These are phyloP conservation scores for Nephrotoma flavescens DNA, from an alignment of 2,888 invertebrate genomes.

Conservation along the genomic window DNA sequence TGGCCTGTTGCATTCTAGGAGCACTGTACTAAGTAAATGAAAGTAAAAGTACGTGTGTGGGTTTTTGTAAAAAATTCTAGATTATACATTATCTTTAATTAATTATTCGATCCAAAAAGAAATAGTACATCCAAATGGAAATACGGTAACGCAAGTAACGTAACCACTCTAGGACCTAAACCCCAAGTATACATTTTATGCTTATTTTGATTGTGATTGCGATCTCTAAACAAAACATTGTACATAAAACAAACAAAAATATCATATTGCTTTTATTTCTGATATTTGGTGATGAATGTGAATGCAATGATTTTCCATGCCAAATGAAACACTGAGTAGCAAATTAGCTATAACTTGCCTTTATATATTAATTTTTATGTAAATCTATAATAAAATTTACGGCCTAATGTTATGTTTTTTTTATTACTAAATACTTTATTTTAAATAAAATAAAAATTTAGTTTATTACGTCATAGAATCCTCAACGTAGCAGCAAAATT, in stretches of 20 bases:
- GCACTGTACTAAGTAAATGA: too few species aligned
- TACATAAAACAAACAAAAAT: background rate
- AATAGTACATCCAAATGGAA: too few species aligned
- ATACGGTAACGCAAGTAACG: too few species aligned
- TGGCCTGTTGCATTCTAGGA: too few species aligned
- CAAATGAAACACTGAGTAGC: background rate
- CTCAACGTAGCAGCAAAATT: background rate
- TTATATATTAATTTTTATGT: background rate
- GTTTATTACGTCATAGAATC: background rate
- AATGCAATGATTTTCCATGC: background rate
- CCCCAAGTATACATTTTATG: too few species aligned
- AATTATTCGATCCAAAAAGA: too few species aligned
- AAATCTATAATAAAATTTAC: background rate
- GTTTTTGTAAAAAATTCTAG: too few species aligned
- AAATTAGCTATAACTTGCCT: background rate
- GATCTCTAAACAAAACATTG: too few species aligned
- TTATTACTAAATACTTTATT: background rate
- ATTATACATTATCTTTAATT: too few species aligned
- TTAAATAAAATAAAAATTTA: background rate
- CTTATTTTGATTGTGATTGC: too few species aligned
- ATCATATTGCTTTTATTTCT: background rate
- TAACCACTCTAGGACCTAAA: too few species aligned
- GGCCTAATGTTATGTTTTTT: background rate
- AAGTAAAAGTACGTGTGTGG: too few species aligned
- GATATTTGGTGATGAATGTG: background rate